Evolutionary conservation across 2,797 vertebrate genomes (phyloP).

Genomic region (Hirundo rustica): DNA sequence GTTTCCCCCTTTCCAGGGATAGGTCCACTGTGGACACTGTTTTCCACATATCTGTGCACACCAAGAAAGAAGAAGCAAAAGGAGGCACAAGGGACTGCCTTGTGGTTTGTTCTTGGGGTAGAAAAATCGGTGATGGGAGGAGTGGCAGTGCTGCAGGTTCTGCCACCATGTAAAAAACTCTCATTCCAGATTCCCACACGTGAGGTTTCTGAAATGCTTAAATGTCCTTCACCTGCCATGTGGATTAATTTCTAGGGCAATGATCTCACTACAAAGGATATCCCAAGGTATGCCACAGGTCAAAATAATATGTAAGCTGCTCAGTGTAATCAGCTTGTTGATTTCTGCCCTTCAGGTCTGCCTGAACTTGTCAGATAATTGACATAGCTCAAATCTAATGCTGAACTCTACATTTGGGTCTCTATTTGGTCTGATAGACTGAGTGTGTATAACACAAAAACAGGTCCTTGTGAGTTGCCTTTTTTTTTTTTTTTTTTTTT

Average conservation of each 20-base stretch:
- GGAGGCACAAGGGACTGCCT: neutral
- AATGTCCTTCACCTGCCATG: neutral
- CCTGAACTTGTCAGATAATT: neutral
- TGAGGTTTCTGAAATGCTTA: neutral
- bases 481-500: neutral
- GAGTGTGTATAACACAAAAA: neutral
- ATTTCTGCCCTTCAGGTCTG: conserved; percentile 24
- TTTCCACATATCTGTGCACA: neutral
- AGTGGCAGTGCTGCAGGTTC: neutral
- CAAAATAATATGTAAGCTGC: conserved; percentile 8
- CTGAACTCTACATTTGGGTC: neutral
- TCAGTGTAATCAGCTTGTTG: conserved; percentile 29
- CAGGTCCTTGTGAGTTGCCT: neutral
- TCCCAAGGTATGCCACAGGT: neutral
- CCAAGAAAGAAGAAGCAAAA: neutral
- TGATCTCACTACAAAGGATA: neutral
- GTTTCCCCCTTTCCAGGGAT: neutral
- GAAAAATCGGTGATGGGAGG: neutral
- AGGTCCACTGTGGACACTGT: neutral
- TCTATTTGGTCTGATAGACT: neutral
- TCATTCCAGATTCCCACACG: neutral
- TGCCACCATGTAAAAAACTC: neutral
- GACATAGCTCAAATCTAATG: neutral
- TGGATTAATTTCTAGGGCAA: conserved; percentile 9
- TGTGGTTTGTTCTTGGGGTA: neutral